Evolutionary conservation across 1,140 invertebrate genomes (phyloP), one percentile per base, ranked within the genome.

Genomic region (Trichoplusia ni): DNA sequence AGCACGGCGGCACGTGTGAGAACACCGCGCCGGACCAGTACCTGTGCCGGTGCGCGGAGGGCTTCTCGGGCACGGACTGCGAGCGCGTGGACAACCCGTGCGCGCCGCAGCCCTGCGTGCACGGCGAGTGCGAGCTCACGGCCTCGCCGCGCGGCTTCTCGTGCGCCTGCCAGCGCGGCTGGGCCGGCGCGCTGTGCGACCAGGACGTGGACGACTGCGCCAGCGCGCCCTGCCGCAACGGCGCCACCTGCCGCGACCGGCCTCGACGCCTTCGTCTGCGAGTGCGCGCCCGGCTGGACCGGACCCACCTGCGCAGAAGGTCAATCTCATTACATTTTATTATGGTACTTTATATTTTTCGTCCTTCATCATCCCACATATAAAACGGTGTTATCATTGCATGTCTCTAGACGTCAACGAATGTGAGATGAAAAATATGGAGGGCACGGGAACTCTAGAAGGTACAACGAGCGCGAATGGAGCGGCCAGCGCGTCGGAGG

Each of bases 11-110:
- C 33, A 98, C 97, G 19, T 99, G 98, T 91, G 95, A 96, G 87
- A 99, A 99, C 90, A 98, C 97, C 0, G 96, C 95, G 18, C 96
- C 97, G 5, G 97, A 98, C 84, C 94, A 96, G 69, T 99, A 98
- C 91, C 93, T 95, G 61, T 99, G 98, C 90, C 95, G 94, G 25
- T 99, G 98, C 85, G 95, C 96, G 21, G 95, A 96, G 73, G 98
- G 97, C 4, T 98, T 97, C 90, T 97, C 95, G 16, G 98, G 98
- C 2, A 93, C 93, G 18, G 97, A 97, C 77, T 99, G 97, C 91
- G 97, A 98, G 90, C 94, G 95, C 79, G 95, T 97, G 71, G 95
- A 96, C 90, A 96, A 99, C 90, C 97, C 98, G 40, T 99, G 98
- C 90, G 95, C 95, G 63, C 95, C 95, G 38, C 95, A 94, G 68